These are phyloP conservation scores for Zophobas atratus DNA, from an alignment of 1,140 invertebrate genomes.

Conservation along the genomic window DNA sequence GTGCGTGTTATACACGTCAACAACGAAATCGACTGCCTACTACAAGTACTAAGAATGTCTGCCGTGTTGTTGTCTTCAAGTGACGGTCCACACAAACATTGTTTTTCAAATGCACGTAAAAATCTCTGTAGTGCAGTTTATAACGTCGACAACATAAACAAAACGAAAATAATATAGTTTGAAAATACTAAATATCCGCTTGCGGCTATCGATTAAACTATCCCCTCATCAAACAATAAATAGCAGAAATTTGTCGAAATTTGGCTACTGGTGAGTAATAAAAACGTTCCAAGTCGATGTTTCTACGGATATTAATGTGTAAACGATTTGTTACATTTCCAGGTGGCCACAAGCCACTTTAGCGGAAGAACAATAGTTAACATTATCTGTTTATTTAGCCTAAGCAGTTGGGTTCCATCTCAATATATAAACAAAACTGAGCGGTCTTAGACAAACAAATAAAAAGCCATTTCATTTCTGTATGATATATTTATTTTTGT, in stretches of 20 bases:
- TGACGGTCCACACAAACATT: no score
- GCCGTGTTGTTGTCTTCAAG: no score
- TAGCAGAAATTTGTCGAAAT: slow-evolving; percentile 10
- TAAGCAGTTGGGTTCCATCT: slow-evolving; percentile 55
- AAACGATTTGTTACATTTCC: slow-evolving; percentile 51
- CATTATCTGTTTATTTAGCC: slow-evolving; percentile 58
- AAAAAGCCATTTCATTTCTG: slow-evolving; percentile 44
- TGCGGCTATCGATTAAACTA: slow-evolving; percentile 16
- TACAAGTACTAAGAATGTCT: no score
- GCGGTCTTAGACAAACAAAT: slow-evolving; percentile 48
- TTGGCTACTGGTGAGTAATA: slow-evolving; percentile 25
- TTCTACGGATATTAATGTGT: slow-evolving; percentile 45
- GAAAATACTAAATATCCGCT: slow-evolving; percentile 30
- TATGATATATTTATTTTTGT: slow-evolving; percentile 49
- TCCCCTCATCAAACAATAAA: not conserved
- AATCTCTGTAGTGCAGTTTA: not conserved
- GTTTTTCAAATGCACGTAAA: no score
- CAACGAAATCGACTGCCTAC: no score
- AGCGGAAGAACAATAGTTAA: slow-evolving; percentile 59
- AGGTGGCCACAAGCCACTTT: slow-evolving; percentile 56
- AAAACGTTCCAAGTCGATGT: slow-evolving; percentile 30
- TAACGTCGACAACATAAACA: not conserved
- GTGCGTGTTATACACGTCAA: no score
- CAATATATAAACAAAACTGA: slow-evolving; percentile 46
- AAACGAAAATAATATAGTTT: slow-evolving; percentile 32